Base-by-base conservation (phyloP, 2,797 vertebrate species). In the Darevskia nairensis region DNA sequence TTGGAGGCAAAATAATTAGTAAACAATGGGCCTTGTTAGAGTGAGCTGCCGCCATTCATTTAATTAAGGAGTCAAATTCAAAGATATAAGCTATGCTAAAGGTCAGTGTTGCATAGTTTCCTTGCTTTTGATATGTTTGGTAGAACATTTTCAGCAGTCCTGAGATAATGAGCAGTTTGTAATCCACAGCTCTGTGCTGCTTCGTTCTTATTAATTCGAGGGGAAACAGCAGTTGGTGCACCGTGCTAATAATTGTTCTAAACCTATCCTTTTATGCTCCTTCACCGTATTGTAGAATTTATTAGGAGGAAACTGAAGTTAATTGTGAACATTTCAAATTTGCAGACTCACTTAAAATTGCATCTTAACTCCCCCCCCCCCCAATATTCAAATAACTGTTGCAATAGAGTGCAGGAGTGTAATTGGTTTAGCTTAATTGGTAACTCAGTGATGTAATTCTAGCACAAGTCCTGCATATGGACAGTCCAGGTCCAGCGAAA, bases 1-100 rank as follows among this genome's bases (percentile, higher is more conserved):
- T 86, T 80, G 32, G 71, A 17, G 32, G 66, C 76, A 25, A 95
- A 92, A 95, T 84, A 94, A 74, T 89, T 87, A 68, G 27, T 90
- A 92, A 93, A 90, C 92, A 91, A 74, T 82, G 32, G 1, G n/a
- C 90, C 69, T 82, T 4, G 55, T 86, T 91, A 69, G 64, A 88
- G 55, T 8, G 35, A 89, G 82, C 46, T 92, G 64, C n/a, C 3
- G 74, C 90, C 90, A 91, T 80, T 50, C 41, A 87, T 93, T 94
- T 81, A 55, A 86, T 81, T 90, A n/a, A 85, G 82, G 13, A 79
- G 13, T 90, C 80, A 66, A 74, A 90, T 86, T 41, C 80, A 91
- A 89, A 89, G 79, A 50, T 27, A 76, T 61, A 86, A n/a, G 2
- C 7, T 27, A 13, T 77, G 50, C 29, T 81, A 88, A 90, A 92